A percentile compares a stretch with the other conserved stretches of the same genome.
Conservation (phyloP, 2,113 vertebrate genomes). For the Oophaga pumilio region DNA sequence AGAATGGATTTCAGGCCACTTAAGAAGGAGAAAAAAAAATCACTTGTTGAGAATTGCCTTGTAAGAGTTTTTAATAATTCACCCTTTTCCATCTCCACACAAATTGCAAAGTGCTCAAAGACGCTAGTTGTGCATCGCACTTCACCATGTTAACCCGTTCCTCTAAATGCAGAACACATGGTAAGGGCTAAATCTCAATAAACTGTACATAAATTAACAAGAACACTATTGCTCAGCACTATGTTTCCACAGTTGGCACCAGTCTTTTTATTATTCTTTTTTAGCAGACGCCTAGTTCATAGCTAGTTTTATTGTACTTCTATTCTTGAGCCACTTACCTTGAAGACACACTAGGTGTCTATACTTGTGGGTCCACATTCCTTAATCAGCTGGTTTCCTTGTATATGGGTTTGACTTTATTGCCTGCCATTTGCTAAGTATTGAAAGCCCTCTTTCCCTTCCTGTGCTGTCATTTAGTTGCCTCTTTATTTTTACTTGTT, state of each 20-base stretch:
- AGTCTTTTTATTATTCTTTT: no score
- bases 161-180: neutral
- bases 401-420: no score
- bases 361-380: no score
- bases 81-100: slow-evolving; percentile 29
- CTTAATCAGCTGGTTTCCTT: no score
- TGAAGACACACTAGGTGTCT: no score
- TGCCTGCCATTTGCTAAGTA: no score
- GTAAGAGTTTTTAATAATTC: slow-evolving; percentile 45
- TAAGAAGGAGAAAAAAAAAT: slow-evolving; percentile 22
- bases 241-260: neutral
- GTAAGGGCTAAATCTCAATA: neutral
- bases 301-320: no score
- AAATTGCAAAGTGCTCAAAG: slow-evolving; percentile 7
- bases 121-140: neutral
- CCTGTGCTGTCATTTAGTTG: no score
- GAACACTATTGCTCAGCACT: neutral
- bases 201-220: neutral
- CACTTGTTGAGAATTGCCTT: slow-evolving; percentile 14
- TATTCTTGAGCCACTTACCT: no score
- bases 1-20: slow-evolving; percentile 27
- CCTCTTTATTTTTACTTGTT: no score
- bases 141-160: neutral
- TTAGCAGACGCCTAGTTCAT: no score
- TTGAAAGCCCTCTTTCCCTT: no score